Conservation (phyloP, 1,140 invertebrate species). For the Neodiprion pinetum region DNA sequence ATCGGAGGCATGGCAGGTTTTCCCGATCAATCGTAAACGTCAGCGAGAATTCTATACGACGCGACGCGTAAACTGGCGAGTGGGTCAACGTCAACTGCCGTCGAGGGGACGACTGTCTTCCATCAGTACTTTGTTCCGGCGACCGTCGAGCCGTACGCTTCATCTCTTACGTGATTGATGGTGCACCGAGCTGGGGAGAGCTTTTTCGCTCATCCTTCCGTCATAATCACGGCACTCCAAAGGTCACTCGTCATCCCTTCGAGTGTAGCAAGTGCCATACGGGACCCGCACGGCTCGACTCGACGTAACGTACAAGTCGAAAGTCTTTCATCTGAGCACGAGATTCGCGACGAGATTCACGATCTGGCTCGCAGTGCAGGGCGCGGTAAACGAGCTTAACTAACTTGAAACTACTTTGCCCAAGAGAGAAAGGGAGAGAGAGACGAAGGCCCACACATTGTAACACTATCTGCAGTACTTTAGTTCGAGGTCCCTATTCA, state of each 20-base stretch:
- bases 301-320: too few species aligned
- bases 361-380: too few species aligned
- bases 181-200: neutral
- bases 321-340: too few species aligned
- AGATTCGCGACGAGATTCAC: too few species aligned
- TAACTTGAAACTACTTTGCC: neutral
- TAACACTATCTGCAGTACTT: neutral
- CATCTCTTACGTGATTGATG: neutral
- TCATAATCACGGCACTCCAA: too few species aligned
- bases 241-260: too few species aligned
- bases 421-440: neutral
- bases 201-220: too few species aligned
- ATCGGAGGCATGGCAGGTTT: neutral
- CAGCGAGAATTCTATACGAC: neutral
- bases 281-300: too few species aligned
- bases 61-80: neutral
- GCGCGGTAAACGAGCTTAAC: neutral
- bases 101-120: neutral
- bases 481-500: neutral
- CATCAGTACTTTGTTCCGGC: neutral
- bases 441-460: neutral
- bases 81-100: neutral
- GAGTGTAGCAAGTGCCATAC: too few species aligned
- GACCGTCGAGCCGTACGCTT: neutral
- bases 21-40: constrained; percentile 5